phyloP scores from a whole-genome alignment of 23 tunicate genomes.

The Botrylloides violaceus region DNA sequence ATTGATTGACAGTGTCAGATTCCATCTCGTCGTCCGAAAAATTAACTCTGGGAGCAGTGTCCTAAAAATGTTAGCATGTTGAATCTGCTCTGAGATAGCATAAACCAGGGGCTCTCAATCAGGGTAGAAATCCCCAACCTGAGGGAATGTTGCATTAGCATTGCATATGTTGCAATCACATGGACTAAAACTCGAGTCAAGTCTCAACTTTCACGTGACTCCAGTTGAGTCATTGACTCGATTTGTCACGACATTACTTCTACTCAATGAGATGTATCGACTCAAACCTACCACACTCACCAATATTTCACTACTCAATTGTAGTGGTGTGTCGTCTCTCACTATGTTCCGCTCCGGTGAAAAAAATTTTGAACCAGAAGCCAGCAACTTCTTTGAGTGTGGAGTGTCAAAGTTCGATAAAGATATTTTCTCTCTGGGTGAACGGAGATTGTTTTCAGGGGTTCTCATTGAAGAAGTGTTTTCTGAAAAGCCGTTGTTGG shows the following conservation, averaged over 20 bases:
- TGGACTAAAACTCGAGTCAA: too few species aligned
- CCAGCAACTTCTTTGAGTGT: slow-evolving; percentile 7
- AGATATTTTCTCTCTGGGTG: not conserved
- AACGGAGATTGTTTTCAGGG: not conserved
- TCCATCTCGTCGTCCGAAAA: too few species aligned
- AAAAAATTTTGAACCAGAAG: slow-evolving; percentile 16
- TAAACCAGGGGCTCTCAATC: not conserved
- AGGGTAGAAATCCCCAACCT: too few species aligned
- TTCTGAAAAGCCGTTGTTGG: not conserved
- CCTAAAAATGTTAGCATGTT: not conserved
- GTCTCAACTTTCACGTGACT: too few species aligned
- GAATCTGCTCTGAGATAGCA: slow-evolving; percentile 2
- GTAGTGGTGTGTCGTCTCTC: not conserved
- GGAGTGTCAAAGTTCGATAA: slow-evolving; percentile 4
- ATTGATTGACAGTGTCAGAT: too few species aligned
- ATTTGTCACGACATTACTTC: too few species aligned
- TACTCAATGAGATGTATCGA: too few species aligned
- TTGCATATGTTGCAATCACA: too few species aligned
- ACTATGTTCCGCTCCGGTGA: not conserved
- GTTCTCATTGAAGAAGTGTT: not conserved
- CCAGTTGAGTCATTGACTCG: too few species aligned
- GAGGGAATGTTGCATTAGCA: too few species aligned
- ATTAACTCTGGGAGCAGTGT: too few species aligned
- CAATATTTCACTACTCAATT: not conserved
- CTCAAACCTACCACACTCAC: not conserved